Percentiles rank a stretch among this genome's conserved stretches.
Conservation (phyloP, 2,113 vertebrate genomes). For the Neolamprologus brichardi region DNA sequence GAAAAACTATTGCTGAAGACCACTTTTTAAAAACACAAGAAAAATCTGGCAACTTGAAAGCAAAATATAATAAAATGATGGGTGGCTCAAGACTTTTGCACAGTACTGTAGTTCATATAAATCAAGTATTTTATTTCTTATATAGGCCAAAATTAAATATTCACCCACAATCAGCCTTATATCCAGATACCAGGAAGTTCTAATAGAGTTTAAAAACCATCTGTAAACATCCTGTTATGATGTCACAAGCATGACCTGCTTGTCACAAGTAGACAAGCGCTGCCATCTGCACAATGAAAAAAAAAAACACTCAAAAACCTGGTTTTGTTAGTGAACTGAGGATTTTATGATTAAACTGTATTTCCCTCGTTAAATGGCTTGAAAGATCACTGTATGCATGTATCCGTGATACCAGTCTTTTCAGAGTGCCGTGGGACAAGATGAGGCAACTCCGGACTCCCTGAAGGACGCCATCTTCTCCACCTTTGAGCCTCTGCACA, state of each 20-base stretch:
- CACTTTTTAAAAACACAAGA: not conserved
- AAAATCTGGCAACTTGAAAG: not conserved
- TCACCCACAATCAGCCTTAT: not conserved
- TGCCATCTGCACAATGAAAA: not conserved
- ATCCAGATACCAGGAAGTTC: not conserved
- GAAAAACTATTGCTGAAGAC: not conserved
- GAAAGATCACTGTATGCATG: not conserved
- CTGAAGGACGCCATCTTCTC: constrained; percentile 83
- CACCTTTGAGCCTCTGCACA: constrained; percentile 92
- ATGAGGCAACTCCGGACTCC: constrained; percentile 84
- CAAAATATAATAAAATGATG: not conserved
- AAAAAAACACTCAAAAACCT: not conserved
- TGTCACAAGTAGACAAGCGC: not conserved
- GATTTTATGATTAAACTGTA: not conserved
- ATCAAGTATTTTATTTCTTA: not conserved
- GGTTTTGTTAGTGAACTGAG: not conserved
- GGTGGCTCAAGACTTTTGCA: not conserved
- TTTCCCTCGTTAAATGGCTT: not conserved
- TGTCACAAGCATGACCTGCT: not conserved
- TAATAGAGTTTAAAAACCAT: not conserved
- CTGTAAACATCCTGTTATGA: not conserved
- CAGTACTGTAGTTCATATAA: not conserved
- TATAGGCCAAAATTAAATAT: not conserved
- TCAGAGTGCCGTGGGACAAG: constrained; percentile 80
- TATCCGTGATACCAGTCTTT: constrained; percentile 76